Evolutionary conservation across 2,797 vertebrate genomes (phyloP).

Genomic region (Hippopotamyrus pictus): DNA sequence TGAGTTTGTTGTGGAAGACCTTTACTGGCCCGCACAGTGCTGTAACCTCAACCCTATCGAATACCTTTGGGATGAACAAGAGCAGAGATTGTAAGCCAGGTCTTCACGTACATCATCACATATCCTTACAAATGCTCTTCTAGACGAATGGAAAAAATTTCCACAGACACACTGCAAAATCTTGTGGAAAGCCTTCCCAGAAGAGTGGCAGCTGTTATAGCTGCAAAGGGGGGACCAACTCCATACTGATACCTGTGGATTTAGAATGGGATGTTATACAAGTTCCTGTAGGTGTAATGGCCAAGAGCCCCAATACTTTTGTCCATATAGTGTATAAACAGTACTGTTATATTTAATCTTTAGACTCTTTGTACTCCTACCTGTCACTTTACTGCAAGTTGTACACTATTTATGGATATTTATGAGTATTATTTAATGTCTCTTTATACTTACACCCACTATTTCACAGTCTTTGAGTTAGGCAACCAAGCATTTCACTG

Average conservation of each 20-base stretch:
- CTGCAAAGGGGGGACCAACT: background rate
- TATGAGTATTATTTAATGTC: background rate
- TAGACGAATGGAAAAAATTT: background rate
- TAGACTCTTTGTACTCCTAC: background rate
- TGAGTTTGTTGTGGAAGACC: background rate
- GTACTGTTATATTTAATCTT: background rate
- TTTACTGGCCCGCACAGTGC: background rate
- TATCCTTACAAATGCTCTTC: background rate
- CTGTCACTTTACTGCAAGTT: background rate
- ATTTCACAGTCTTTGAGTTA: background rate
- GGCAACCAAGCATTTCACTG: background rate
- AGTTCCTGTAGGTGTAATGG: background rate
- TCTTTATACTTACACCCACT: background rate
- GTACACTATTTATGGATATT: background rate
- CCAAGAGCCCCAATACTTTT: background rate
- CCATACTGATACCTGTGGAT: background rate
- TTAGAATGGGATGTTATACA: background rate
- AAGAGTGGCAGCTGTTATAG: background rate
- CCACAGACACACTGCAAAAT: background rate
- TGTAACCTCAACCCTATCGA: background rate
- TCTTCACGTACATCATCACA: background rate
- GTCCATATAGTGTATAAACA: background rate
- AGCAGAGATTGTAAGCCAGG: background rate
- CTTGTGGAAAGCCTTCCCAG: background rate
- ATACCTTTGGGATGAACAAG: background rate